A percentile compares a stretch with the other conserved stretches of the same genome.
phyloP scores from a whole-genome alignment of 2,797 vertebrate genomes.

The Takifugu ocellatus region DNA sequence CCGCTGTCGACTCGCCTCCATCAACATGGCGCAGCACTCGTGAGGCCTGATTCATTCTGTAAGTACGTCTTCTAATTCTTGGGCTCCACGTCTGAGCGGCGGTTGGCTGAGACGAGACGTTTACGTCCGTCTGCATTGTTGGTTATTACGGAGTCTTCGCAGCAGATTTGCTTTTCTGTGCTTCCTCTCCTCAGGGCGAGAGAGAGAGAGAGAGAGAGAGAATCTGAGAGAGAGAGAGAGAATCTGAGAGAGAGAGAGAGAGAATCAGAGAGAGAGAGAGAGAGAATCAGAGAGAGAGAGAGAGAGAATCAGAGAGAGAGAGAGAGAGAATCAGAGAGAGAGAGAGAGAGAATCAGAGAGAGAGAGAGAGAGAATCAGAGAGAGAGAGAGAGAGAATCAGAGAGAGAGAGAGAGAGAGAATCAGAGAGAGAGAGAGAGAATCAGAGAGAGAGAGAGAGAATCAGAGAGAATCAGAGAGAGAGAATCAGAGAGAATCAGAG shows the following conservation, averaged over 20 bases:
- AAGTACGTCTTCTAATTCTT: conserved; percentile 62
- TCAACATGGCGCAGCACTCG: conserved; percentile 61
- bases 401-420: no score
- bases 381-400: no score
- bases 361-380: no score
- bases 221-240: no score
- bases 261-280: no score
- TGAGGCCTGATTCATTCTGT: conserved; percentile 78
- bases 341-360: conserved; percentile 9
- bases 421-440: conserved; percentile 1
- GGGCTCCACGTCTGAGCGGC: not conserved
- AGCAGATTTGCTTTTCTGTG: conserved; percentile 58
- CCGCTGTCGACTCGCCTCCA: conserved; percentile 57
- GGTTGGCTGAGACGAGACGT: no score
- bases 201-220: conserved; percentile 10
- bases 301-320: no score
- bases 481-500: no score
- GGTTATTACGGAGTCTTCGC: conserved; percentile 59
- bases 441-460: no score
- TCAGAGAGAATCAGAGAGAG: no score
- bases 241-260: not conserved
- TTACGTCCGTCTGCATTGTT: conserved; percentile 46
- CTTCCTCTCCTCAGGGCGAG: conserved; percentile 58
- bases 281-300: no score
- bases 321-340: not conserved